These are phyloP conservation scores for Camptogramma bilineatum DNA, from an alignment of 2,888 invertebrate genomes.

Conservation along the genomic window DNA sequence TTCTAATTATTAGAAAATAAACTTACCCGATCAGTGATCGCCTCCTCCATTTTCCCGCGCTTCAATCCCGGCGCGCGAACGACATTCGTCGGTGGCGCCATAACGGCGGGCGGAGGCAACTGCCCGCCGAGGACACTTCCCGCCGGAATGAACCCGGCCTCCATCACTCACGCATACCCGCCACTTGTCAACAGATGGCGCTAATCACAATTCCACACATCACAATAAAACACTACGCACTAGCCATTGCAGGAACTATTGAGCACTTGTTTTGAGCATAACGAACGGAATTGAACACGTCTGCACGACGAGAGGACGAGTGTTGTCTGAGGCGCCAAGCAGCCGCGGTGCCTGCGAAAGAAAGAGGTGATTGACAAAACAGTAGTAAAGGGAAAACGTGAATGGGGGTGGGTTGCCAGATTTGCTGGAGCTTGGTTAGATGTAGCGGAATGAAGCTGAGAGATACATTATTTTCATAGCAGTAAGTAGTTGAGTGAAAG, in stretches of 20 bases:
- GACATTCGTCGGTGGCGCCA: constrained; percentile 87
- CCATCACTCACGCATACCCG: constrained; percentile 69
- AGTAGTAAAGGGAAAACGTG: constrained; percentile 41
- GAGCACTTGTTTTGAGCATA: constrained; percentile 36
- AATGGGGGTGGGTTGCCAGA: constrained; percentile 53
- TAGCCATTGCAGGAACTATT: constrained; percentile 37
- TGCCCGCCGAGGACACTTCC: constrained; percentile 53
- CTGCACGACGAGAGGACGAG: constrained; percentile 14
- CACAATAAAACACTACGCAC: constrained; percentile 36
- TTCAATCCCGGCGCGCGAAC: constrained; percentile 91
- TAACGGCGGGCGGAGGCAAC: constrained; percentile 60
- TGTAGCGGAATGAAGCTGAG: constrained; percentile 1
- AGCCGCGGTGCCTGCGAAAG: constrained; percentile 64
- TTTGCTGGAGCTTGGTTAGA: neutral
- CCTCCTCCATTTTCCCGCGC: constrained; percentile 91
- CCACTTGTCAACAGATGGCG: constrained; percentile 69
- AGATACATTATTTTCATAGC: neutral
- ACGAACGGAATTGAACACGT: constrained; percentile 30
- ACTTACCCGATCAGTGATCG: constrained; percentile 92
- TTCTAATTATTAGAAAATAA: neutral
- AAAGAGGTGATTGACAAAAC: constrained; percentile 66
- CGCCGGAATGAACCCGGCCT: constrained; percentile 80
- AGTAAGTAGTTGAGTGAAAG: too few relatives aligned
- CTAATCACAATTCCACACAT: constrained; percentile 45
- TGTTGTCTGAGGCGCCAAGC: constrained; percentile 44